Base-by-base conservation (phyloP, 2,888 invertebrate species). In the Erebia ligea region DNA sequence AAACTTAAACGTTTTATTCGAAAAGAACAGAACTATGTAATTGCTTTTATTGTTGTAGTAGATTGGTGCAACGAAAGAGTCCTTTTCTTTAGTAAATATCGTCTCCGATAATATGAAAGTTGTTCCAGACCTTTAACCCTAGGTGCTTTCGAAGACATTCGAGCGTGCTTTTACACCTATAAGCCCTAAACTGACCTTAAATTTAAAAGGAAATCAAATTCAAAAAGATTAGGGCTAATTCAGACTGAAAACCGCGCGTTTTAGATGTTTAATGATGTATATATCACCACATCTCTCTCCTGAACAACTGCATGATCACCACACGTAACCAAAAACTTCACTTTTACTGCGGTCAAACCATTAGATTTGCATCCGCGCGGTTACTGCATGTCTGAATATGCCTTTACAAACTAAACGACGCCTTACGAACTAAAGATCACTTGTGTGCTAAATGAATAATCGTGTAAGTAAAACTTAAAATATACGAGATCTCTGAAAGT, bases 401-500 rank as follows among this genome's bases (percentile, higher is more conserved):
- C 54, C 19, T 10, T 9, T 54, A 67, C 34, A 64, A 25, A 56
- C 40, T 19, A 64, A 25, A 56, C 40, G 65, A 65, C 61, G 62
- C 65, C 72, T 68, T 71, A 73, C 42, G 54, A 75, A 76, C 73
- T 89, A 90, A 86, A 86, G 79, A 87, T 86, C 88, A 90, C 88
- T 87, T 85, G 86, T 84, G 88, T 86, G 84, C 86, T 81, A 85
- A 87, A 86, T 85, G 84, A 89, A 88, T 87, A 61, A 90, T 87
- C 87, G 88, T 90, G 90, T 91, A 90, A 89, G 89, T 89, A 88
- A 86, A 89, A 87, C 88, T 89, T 89, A 90, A 88, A 86, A 82
- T 85, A 87, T 77, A 93, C 93, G 94, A 94, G 94, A 94, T 94
- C 94, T 92, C 93, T 90, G 93, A 91, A 92, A 93, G 92, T 92